Evolutionary conservation across 2,888 invertebrate species (phyloP), one percentile per base, ranked within the genome.

Genomic region (Scaptodrosophila latifasciaeformis): DNA sequence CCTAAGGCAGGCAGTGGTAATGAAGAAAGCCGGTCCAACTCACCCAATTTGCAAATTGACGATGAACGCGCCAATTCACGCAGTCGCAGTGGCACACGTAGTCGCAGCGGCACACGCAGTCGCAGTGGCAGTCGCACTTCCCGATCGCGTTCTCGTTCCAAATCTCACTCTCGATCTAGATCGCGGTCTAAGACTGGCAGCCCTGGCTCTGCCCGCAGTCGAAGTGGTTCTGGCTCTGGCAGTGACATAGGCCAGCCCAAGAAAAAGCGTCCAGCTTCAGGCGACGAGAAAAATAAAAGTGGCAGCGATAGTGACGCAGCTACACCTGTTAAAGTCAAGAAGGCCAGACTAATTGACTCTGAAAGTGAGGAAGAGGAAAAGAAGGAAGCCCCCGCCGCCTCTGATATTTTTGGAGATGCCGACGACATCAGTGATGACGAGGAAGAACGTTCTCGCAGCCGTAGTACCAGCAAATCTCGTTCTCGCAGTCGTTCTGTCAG

Each of bases 331-430:
- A 90, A 90, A 65, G 85, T 89, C 6, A 90, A 89, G 80, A 88
- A 88, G 59, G 84, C 86, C 7, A 85, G 86, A 0, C 72, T 91
- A 1, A 88, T 92, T 4, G 92, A 91, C 70, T 90, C 93, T 0
- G 94, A 93, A 61, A 94, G 93, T 65, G 90, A 90, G 57, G 93
- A 92, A 42, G 90, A 90, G 7, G 89, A 89, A 37, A 85, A 55
- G 0, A 77, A 75, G 40, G 54, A 81, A 46, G 62, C 76, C 12
- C 74, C 83, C 1, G 82, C 80, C 24, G 94, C 95, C 0, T 93
- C 93, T 63, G 95, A 94, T 6, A 88, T 97, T 21, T 97, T 97
- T 86, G 97, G 97, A 9, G 96, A 96, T 87, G 96, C 96, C 12
- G 93, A 96, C 59, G 96, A 96, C 84, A 96, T 96, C 40, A 96